These are phyloP conservation scores for Trichogramma pretiosum DNA, from an alignment of 1,140 invertebrate genomes.

Conservation along the genomic window DNA sequence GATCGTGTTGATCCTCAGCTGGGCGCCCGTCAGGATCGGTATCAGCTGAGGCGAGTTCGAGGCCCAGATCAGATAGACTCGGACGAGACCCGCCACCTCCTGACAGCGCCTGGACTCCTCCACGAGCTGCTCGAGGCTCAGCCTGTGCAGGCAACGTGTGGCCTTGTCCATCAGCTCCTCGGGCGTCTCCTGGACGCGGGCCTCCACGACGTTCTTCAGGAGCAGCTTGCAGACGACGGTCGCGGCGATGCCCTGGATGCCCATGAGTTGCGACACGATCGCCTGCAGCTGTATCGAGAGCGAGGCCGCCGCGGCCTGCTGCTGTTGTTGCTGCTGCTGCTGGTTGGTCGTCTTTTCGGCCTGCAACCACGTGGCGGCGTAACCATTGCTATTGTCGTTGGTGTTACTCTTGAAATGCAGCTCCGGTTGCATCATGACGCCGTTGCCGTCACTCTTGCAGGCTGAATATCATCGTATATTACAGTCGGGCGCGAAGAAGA, in stretches of 20 bases:
- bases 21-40: conserved; percentile 32
- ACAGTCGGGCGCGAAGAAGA: too few relatives aligned
- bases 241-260: conserved; percentile 33
- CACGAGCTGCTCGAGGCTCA: conserved; percentile 18
- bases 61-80: conserved; percentile 34
- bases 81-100: conserved; percentile 36
- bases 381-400: too few relatives aligned
- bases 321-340: neutral
- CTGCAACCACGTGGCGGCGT: too few relatives aligned
- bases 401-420: too few relatives aligned
- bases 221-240: conserved; percentile 34
- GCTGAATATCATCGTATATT: too few relatives aligned
- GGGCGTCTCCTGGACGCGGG: conserved; percentile 27
- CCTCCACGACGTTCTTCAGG: conserved; percentile 31
- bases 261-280: conserved; percentile 35
- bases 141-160: conserved; percentile 20
- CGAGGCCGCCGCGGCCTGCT: conserved; percentile 17
- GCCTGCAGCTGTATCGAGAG: conserved; percentile 35
- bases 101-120: conserved; percentile 30
- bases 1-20: conserved; percentile 37
- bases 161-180: conserved; percentile 35
- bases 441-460: neutral
- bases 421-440: too few relatives aligned
- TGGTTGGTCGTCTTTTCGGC: neutral
- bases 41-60: conserved; percentile 31